Conservation (phyloP, 1,140 invertebrate genomes). For the Atta colombica region DNA sequence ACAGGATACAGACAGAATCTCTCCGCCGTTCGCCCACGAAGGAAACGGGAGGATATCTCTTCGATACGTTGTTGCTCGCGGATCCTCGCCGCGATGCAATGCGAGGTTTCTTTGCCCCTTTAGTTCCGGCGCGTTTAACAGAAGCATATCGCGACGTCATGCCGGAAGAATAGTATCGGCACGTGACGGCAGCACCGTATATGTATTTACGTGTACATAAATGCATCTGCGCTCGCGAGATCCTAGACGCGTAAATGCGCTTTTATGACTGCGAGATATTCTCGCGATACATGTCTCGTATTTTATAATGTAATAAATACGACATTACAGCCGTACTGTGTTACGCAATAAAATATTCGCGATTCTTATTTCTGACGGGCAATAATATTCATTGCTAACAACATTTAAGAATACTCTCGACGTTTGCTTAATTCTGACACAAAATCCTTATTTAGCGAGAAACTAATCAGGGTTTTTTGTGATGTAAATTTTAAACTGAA, state of each 20-base stretch:
- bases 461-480: background rate
- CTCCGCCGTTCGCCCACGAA: background rate
- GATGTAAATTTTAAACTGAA: background rate
- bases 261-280: slow-evolving; percentile 40
- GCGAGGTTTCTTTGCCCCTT: slow-evolving; percentile 62
- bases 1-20: slow-evolving; percentile 53
- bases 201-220: background rate
- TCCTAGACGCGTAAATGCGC: background rate
- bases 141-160: slow-evolving; percentile 55
- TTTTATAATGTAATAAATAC: slow-evolving; percentile 51
- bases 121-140: slow-evolving; percentile 65
- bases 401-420: background rate
- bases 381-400: background rate
- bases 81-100: slow-evolving; percentile 6
- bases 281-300: slow-evolving; percentile 14
- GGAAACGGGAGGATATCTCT: slow-evolving; percentile 41
- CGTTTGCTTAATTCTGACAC: background rate
- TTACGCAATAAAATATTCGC: slow-evolving; percentile 23
- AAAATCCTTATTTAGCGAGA: background rate
- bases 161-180: slow-evolving; percentile 51
- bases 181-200: slow-evolving; percentile 29
- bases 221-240: background rate
- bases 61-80: slow-evolving; percentile 46
- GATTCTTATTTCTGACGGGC: background rate
- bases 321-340: background rate